phyloP scores from a whole-genome alignment of 2,888 invertebrate genomes.

The Melitaea athalia region DNA sequence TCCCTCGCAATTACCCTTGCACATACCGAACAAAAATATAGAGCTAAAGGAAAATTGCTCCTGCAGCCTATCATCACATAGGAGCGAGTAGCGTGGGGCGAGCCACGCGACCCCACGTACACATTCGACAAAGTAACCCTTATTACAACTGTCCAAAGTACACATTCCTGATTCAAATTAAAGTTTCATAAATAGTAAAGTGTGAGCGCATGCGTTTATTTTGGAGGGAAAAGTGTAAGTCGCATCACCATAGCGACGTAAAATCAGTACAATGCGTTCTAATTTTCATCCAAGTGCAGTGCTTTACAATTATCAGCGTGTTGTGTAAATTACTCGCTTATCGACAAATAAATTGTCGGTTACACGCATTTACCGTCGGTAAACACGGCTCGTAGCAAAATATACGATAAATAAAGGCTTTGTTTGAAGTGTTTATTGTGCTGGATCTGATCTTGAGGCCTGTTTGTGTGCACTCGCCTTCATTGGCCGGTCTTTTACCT shows the following conservation, averaged over 20 bases:
- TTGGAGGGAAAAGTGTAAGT: conserved; percentile 76
- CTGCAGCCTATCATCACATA: conserved; percentile 65
- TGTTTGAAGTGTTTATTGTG: conserved; percentile 57
- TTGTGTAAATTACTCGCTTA: conserved; percentile 42
- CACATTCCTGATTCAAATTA: conserved; percentile 27
- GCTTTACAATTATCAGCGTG: conserved; percentile 31
- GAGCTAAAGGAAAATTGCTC: conserved; percentile 73
- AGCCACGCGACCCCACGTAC: conserved; percentile 57
- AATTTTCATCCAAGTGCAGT: conserved; percentile 29
- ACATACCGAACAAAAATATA: conserved; percentile 48
- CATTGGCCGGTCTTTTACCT: conserved; percentile 8
- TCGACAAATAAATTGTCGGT: conserved; percentile 50
- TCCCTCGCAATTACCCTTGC: conserved; percentile 56
- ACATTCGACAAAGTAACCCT: conserved; percentile 9
- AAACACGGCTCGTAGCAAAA: conserved; percentile 44
- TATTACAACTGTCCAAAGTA: conserved; percentile 15
- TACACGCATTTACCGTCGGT: conserved; percentile 44
- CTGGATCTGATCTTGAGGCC: conserved; percentile 49
- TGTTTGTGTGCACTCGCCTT: conserved; percentile 41
- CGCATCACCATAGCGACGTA: conserved; percentile 60
- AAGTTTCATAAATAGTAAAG: conserved; percentile 31
- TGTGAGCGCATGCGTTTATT: conserved; percentile 72
- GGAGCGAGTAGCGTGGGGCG: conserved; percentile 57
- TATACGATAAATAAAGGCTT: conserved; percentile 51
- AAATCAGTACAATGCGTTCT: conserved; percentile 13